phyloP scores from a whole-genome alignment of 2,113 vertebrate species.

The Galeopterus variegatus region DNA sequence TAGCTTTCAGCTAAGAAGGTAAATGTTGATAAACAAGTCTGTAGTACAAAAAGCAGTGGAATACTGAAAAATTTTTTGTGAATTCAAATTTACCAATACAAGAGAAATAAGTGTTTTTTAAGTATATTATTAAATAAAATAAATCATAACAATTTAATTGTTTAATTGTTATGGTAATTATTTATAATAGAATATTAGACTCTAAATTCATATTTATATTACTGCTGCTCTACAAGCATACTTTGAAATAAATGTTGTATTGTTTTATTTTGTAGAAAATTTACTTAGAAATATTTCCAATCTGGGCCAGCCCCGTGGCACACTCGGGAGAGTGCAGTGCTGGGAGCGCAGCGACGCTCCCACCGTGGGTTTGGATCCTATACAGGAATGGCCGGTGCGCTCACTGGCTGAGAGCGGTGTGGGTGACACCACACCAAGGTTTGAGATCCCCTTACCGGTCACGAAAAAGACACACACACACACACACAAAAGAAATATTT shows the following conservation, averaged over 20 bases:
- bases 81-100: neutral
- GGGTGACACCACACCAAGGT: no score
- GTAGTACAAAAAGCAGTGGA: neutral
- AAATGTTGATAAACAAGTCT: neutral
- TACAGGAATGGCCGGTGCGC: no score
- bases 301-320: no score
- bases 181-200: neutral
- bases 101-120: neutral
- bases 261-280: neutral
- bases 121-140: neutral
- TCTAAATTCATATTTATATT: neutral
- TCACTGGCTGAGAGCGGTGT: no score
- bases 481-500: conserved; percentile 20
- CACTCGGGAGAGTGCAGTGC: no score
- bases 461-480: no score
- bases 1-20: neutral
- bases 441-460: no score
- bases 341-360: no score
- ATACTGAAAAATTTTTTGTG: neutral
- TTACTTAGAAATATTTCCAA: neutral
- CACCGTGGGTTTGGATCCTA: no score
- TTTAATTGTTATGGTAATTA: neutral
- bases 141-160: neutral
- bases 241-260: neutral
- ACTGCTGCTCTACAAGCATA: neutral